A percentile compares a stretch with the other conserved stretches of the same genome.
These are phyloP conservation scores for Anoplolepis gracilipes DNA, from an alignment of 1,140 invertebrate genomes.

Conservation along the genomic window DNA sequence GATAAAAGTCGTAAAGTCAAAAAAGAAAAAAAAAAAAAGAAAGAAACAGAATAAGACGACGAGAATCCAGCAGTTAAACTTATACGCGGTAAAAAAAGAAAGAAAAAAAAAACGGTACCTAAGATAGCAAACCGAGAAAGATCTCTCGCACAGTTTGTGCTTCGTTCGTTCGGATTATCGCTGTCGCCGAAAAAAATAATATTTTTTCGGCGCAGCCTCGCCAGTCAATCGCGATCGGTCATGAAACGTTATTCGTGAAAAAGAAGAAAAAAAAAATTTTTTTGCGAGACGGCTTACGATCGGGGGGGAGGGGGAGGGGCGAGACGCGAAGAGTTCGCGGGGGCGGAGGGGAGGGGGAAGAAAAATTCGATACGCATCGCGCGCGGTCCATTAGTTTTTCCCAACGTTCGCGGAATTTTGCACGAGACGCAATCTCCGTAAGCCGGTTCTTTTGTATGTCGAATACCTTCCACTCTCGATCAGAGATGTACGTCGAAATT, in stretches of 20 bases:
- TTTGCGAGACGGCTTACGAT: slow-evolving; percentile 22
- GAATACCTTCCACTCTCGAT: background rate
- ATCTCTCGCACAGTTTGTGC: slow-evolving; percentile 34
- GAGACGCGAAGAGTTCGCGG: background rate
- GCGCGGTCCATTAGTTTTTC: slow-evolving; percentile 7
- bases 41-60: slow-evolving; percentile 11
- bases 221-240: slow-evolving; percentile 34
- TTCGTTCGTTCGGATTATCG: slow-evolving; percentile 29
- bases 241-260: background rate
- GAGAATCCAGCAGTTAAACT: slow-evolving; percentile 29
- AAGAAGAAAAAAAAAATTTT: too few relatives aligned
- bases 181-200: slow-evolving; percentile 29
- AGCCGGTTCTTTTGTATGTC: slow-evolving; percentile 30
- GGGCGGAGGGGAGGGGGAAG: too few relatives aligned
- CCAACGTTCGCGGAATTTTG: background rate
- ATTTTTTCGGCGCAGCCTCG: slow-evolving; percentile 3
- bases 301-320: too few relatives aligned
- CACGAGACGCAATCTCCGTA: background rate
- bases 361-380: background rate
- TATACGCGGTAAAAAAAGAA: slow-evolving; percentile 26
- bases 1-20: slow-evolving; percentile 23
- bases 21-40: slow-evolving; percentile 16
- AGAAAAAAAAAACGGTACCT: background rate
- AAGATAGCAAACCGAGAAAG: slow-evolving; percentile 11
- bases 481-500: background rate